These are phyloP conservation scores for Dolomedes plantarius DNA, from an alignment of 2,888 invertebrate species.

Conservation along the genomic window DNA sequence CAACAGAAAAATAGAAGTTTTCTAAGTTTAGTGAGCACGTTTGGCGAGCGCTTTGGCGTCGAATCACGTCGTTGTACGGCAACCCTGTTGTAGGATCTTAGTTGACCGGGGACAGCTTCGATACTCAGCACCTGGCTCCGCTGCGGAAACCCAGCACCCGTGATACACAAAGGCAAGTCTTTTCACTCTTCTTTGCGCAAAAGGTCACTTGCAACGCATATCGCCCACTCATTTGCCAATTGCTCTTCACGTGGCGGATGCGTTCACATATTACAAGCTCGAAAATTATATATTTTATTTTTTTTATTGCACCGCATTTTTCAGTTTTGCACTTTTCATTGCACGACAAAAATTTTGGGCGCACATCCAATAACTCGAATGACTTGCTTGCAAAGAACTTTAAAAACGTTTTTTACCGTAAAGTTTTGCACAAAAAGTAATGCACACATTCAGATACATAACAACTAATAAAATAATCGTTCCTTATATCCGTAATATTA, in stretches of 20 bases:
- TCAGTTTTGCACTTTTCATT: background rate
- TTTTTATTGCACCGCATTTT: background rate
- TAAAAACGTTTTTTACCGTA: background rate
- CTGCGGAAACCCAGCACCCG: conserved; percentile 21
- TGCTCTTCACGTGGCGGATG: background rate
- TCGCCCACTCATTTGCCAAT: background rate
- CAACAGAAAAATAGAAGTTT: background rate
- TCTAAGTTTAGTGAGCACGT: conserved; percentile 25
- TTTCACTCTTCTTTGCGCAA: conserved; percentile 45
- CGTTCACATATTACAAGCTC: background rate
- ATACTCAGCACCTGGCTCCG: conserved; percentile 48
- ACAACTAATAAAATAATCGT: no score
- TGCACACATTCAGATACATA: no score
- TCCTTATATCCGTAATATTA: no score
- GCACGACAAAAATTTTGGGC: background rate
- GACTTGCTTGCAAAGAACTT: background rate
- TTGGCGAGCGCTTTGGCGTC: conserved; percentile 35
- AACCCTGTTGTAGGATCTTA: conserved; percentile 34
- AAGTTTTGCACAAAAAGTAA: no score
- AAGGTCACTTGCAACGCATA: conserved; percentile 46
- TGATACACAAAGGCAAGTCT: conserved; percentile 45
- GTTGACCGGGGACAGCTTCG: conserved; percentile 23
- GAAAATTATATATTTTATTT: background rate
- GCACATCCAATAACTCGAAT: background rate
- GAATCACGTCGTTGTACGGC: background rate